These are phyloP conservation scores for Bombus waltoni DNA, from an alignment of 1,140 invertebrate species.

Conservation along the genomic window DNA sequence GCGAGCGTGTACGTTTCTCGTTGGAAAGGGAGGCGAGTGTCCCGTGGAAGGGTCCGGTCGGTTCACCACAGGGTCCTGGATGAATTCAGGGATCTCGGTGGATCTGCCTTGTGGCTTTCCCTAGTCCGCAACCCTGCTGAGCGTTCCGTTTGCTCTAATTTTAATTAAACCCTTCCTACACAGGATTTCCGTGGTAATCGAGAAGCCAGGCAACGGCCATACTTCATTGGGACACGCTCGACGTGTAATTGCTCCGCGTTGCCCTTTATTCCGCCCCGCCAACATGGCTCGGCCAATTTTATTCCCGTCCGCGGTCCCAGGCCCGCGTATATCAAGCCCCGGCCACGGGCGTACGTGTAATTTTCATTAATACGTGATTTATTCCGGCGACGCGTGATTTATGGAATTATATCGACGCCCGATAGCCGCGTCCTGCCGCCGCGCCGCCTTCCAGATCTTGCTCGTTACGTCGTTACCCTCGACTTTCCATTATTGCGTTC, in stretches of 20 bases:
- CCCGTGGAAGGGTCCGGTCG: constrained; percentile 23
- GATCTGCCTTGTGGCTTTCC: constrained; percentile 36
- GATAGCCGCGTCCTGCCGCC: background rate
- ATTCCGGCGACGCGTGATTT: constrained; percentile 34
- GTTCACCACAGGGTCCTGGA: constrained; percentile 56
- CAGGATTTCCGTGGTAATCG: constrained; percentile 68
- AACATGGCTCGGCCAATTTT: constrained; percentile 53
- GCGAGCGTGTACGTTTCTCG: constrained; percentile 14
- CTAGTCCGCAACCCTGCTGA: constrained; percentile 65
- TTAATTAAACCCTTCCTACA: constrained; percentile 74
- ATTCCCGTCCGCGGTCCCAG: constrained; percentile 15
- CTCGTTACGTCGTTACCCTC: background rate
- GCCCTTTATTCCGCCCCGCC: constrained; percentile 46
- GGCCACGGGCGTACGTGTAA: constrained; percentile 45
- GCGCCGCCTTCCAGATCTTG: background rate
- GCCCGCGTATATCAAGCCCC: constrained; percentile 41
- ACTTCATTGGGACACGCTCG: constrained; percentile 59
- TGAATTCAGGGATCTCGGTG: constrained; percentile 57
- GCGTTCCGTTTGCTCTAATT: constrained; percentile 75
- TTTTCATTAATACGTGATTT: constrained; percentile 64
- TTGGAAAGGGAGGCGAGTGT: constrained; percentile 16
- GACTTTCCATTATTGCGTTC: no score
- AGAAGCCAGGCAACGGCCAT: constrained; percentile 40
- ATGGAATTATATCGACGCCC: constrained; percentile 47
- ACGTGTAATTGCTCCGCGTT: constrained; percentile 61